A percentile compares a stretch with the other conserved stretches of the same genome.
phyloP scores from a whole-genome alignment of 2,797 vertebrate genomes.

The Mormyrops boulengeri region DNA sequence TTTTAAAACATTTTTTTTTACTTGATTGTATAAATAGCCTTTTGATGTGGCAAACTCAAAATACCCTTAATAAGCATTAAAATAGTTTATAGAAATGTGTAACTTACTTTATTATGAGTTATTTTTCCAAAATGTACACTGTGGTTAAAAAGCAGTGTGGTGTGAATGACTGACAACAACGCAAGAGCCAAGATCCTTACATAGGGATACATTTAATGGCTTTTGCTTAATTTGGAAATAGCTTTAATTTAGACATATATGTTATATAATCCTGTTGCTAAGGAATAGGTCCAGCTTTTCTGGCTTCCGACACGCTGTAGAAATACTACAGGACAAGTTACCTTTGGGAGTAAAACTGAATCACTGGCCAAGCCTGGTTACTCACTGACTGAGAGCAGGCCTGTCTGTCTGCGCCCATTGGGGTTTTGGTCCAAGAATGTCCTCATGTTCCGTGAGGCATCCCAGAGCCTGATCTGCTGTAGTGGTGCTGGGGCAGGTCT shows the following conservation, averaged over 20 bases:
- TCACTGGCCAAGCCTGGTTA: conserved; percentile 32
- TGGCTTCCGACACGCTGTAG: background rate
- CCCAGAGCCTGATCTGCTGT: background rate
- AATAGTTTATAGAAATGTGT: conserved; percentile 43
- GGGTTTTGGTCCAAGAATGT: background rate
- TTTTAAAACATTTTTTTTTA: conserved; percentile 55
- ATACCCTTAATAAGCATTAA: conserved; percentile 34
- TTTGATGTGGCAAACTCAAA: conserved; percentile 50
- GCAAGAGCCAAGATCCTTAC: background rate
- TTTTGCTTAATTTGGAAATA: conserved; percentile 49
- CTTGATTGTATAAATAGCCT: conserved; percentile 54
- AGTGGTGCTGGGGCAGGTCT: background rate
- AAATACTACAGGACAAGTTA: background rate
- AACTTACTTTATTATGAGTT: conserved; percentile 41
- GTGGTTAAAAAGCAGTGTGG: conserved; percentile 43
- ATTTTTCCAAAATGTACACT: conserved; percentile 30
- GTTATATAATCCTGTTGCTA: conserved; percentile 36
- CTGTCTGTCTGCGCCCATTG: conserved; percentile 9
- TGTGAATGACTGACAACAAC: conserved; percentile 28
- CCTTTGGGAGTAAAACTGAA: background rate
- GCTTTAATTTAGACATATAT: conserved; percentile 56
- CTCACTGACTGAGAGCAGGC: conserved; percentile 46
- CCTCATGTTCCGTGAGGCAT: conserved; percentile 9
- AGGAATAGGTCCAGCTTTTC: background rate
- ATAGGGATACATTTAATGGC: conserved; percentile 38